These are phyloP conservation scores for Falco concolor DNA, from an alignment of 2,797 vertebrate genomes.

Conservation along the genomic window DNA sequence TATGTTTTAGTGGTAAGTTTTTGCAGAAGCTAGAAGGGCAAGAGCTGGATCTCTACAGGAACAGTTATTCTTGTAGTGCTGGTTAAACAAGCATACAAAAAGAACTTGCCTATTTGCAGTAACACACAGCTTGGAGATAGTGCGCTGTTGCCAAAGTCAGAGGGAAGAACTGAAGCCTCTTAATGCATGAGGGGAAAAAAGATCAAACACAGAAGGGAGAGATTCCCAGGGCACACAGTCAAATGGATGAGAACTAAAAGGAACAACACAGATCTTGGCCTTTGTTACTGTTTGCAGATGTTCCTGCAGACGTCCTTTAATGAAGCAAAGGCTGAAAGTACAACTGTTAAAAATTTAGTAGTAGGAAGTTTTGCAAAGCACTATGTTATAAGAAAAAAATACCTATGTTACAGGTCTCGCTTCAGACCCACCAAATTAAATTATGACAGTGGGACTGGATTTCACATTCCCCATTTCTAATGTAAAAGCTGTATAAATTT, in stretches of 20 bases:
- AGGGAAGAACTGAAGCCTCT: background rate
- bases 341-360: background rate
- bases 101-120: background rate
- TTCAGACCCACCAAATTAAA: background rate
- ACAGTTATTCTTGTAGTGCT: background rate
- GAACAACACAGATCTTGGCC: background rate
- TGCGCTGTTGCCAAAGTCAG: background rate
- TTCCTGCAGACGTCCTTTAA: background rate
- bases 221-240: background rate
- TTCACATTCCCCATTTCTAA: background rate
- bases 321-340: background rate
- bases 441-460: background rate
- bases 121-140: background rate
- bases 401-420: background rate
- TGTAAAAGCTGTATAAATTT: background rate
- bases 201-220: background rate
- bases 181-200: rapidly evolving
- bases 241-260: background rate
- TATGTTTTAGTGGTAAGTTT: background rate
- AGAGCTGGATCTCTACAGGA: background rate
- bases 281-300: background rate
- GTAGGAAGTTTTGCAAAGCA: background rate
- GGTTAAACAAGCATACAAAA: background rate
- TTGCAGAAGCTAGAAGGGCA: background rate
- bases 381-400: background rate